Base-by-base conservation (phyloP, 37 sponge, comb jelly and placozoan species). In the Theonella swinhoei region DNA sequence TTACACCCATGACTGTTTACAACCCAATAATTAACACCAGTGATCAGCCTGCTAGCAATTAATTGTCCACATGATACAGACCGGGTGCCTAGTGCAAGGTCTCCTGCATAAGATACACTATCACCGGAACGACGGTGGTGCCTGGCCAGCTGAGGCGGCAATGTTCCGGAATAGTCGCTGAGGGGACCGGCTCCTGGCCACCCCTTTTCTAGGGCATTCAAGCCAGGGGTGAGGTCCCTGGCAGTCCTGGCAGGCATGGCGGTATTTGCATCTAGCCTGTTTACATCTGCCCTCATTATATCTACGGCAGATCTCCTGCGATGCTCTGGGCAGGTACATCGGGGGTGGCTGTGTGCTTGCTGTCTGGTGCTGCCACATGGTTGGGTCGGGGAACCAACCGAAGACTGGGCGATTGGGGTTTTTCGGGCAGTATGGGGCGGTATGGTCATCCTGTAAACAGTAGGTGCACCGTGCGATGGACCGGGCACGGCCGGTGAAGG, bases 401-500 rank as follows among this genome's bases (percentile, higher is more conserved):
- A 59, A 76, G 3, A 14, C 4, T 1, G 77, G 62, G 62, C 77
- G 77, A 35, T 59, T 61, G 61, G 77, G 77, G 77, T 76, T 76
- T 31, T 14, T 59, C 1, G 80, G 80, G 25, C 80, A 79, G 3
- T 35, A 23, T 3, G 66, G 23, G 4, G 39, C 66, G 1, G 7
- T 1, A 29, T 79, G 80, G 29, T 64, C 68, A 2, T 79, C 80
- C 41, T 66, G 66, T 1, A 79, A 42, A 42, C 80, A 79, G 42
- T 24, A 42, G 42, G 68, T 32, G 68, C 80, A 79, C 2, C 80
- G 40, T 19, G 80, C 29, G 30, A 79, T 65, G 30, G 80, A 38
- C 24, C 42, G 32, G 40, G 80, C 66, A 1, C 42, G 40, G 28
- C 80, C 80, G 29, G 80, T 79, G 43, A 79, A 79, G 37, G 68